These are phyloP conservation scores for Botia kubotai DNA, from an alignment of 2,797 vertebrate species.

Conservation along the genomic window DNA sequence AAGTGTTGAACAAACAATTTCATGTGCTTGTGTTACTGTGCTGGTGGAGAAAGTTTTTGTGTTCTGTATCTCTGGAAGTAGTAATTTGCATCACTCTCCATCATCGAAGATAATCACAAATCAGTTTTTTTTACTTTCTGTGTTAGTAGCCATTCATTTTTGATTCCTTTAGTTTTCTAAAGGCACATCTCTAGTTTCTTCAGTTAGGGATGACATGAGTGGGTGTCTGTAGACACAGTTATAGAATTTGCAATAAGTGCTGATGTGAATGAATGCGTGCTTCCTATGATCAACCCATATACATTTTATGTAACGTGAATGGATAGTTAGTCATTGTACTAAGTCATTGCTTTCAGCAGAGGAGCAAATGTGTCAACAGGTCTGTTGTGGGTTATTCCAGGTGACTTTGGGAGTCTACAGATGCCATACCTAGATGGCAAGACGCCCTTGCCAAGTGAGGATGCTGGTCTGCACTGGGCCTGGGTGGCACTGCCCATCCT, in stretches of 20 bases:
- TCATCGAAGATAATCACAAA: not conserved
- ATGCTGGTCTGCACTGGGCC: conserved; percentile 76
- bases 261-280: conserved; percentile 8
- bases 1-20: too few species aligned
- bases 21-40: too few species aligned
- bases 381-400: conserved; percentile 45
- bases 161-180: too few species aligned
- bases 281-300: conserved; percentile 5
- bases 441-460: conserved; percentile 67
- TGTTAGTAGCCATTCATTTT: conserved; percentile 8
- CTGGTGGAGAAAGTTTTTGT: too few species aligned
- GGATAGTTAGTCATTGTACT: not conserved
- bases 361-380: not conserved
- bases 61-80: not conserved
- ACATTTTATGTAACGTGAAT: not conserved
- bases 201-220: not conserved
- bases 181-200: not conserved
- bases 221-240: not conserved
- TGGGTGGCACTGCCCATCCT: conserved; percentile 82
- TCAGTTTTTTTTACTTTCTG: conserved; percentile 8
- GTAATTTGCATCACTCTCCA: not conserved
- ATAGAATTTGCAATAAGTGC: conserved; percentile 22
- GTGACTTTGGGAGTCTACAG: conserved; percentile 83
- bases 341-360: not conserved
- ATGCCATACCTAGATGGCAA: conserved; percentile 80